Evolutionary conservation across 1,140 invertebrate genomes (phyloP), one percentile per base, ranked within the genome.

Genomic region (Heliothis virescens): DNA sequence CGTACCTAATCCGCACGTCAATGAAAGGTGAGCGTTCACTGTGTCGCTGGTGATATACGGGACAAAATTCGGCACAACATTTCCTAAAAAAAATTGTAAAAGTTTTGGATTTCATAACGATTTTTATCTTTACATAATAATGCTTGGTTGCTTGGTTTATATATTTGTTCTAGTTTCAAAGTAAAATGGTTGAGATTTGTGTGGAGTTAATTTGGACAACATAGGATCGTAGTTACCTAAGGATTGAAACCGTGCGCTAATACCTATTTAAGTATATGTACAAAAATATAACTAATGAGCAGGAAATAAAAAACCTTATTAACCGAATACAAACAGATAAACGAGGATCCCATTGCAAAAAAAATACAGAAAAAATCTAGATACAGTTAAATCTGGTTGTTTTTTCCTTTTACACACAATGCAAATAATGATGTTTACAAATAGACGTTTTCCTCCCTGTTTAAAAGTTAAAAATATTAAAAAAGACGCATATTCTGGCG

Each of bases 1-100:
- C 88, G 86, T 89, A 86, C 85, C 87, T 88, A 89, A 89, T 89
- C 81, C 52, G 86, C 62, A 80, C 52, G 47, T 53, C 77, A 76
- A 73, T 76, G 87, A 87, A 88, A 88, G 85, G 85, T 85, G 86
- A 87, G 76, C 83, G 80, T 75, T 85, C 82, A 78, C 82, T 78
- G 79, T 77, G 80, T 75, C 57, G 79, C 57, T 67, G 47, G 15
- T 65, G 69, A 86, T 80, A 89, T 62, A 89, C 86, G 82, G 81
- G 3, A 9, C 5, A 18, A 69, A 11, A 63, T 69, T 16, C 47
- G 21, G n/a, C 0, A 11, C 0, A 67, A 69, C 77, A 52, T 53
- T 11, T 29, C 12, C 5, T n/a, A 16, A 55, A 16, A 4, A n/a
- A 7, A 55, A 16, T n/a, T 7, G 3, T 16, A 55, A 5, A n/a